Base-by-base conservation (phyloP, 2,113 vertebrate species). In the Plestiodon gilberti region DNA sequence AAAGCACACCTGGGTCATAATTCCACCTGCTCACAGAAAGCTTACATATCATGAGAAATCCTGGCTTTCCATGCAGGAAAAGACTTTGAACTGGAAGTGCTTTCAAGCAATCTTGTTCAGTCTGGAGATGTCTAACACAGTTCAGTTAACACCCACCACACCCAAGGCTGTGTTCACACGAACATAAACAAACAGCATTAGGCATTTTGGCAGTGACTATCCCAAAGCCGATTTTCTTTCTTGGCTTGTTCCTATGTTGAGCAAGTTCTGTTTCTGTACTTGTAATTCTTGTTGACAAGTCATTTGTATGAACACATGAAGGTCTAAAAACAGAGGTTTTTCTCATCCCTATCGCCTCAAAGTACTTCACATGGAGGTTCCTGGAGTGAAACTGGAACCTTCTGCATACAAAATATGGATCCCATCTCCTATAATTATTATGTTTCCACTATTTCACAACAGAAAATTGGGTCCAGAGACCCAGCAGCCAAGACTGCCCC, bases 141-240 rank as follows among this genome's bases (percentile, higher is more conserved):
- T 81, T 80, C 10, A 86, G 28, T n/a, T 38, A 79, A 73, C 30
- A 78, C 48, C 57, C 75, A 79, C 28, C 67, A 61, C 85, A 81
- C 30, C 67, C 40, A 74, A 86, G 85, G 78, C 59, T 74, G n/a
- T 86, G 85, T 86, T 81, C 85, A 81, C 85, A 86, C 70, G 69
- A 86, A 83, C 55, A 83, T 62, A 33, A 55, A 69, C 11, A 33
- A n/a, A 86, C 55, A 71, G 38, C 55, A 25, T 43, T 62, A 62
- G 35, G 69, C 22, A 40, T 25, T 79, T 22, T 5, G 10, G 38
- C 7, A 23, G 10, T 20, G 15, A 30, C 40, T 61, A 18, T 80
- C 62, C 67, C 67, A 71, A 4, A 28, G 15, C 28, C 25, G 30
- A 22, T 33, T 43, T 33, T 30, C 78, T 35, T 20, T 48, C 43